phyloP scores from a whole-genome alignment of 2,113 vertebrate genomes.

The Eolophus roseicapilla region DNA sequence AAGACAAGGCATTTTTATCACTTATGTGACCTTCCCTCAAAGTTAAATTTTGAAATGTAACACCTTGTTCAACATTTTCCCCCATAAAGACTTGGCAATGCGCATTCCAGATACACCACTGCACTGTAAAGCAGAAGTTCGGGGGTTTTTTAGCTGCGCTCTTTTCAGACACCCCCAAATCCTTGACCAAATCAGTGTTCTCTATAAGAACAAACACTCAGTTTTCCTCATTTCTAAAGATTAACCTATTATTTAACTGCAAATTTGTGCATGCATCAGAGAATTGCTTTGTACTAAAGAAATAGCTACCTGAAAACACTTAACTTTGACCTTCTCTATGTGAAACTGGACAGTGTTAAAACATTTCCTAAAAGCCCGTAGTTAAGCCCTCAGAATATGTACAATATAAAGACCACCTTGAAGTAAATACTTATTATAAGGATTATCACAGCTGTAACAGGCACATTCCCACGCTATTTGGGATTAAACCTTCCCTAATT shows the following conservation, averaged over 20 bases:
- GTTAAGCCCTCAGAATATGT: not conserved
- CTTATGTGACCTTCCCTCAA: not conserved
- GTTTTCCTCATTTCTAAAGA: not conserved
- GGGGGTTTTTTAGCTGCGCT: not conserved
- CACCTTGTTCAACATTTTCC: not conserved
- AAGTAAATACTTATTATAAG: not conserved
- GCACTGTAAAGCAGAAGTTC: not conserved
- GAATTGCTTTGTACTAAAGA: not conserved
- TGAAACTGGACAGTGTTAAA: not conserved
- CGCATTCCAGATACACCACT: not conserved
- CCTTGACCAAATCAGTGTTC: not conserved
- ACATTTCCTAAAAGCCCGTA: not conserved
- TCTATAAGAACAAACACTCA: not conserved
- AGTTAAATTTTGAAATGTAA: not conserved
- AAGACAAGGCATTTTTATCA: not conserved
- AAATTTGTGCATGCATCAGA: not conserved
- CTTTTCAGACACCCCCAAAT: not conserved
- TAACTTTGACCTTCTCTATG: not conserved
- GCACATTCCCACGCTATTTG: not conserved
- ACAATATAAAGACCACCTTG: not conserved
- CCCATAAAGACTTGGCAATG: not conserved
- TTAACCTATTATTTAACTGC: not conserved
- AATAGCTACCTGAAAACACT: not conserved
- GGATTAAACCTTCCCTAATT: not conserved
- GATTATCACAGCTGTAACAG: not conserved